Conservation (phyloP, 2,113 vertebrate genomes). For the Romanogobio albipinnatus region DNA sequence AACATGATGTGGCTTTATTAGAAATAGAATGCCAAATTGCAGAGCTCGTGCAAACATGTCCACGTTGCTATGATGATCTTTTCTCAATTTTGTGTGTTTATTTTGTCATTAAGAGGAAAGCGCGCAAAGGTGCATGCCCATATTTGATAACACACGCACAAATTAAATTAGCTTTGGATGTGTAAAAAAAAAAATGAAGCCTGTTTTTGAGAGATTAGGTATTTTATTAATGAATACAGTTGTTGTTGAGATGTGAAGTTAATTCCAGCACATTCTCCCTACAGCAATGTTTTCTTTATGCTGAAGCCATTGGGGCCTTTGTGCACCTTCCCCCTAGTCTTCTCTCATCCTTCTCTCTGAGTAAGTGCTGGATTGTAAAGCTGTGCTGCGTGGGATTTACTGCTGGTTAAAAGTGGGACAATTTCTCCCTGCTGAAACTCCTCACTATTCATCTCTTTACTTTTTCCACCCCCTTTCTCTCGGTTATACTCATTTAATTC, state of each 20-base stretch:
- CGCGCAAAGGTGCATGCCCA: not conserved
- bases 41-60: too few relatives aligned
- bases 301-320: conserved; percentile 19
- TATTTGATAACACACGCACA: not conserved
- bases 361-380: conserved; percentile 19
- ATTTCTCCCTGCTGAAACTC: conserved; percentile 44
- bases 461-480: conserved; percentile 9
- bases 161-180: not conserved
- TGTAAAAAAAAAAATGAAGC: not conserved
- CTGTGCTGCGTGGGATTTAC: conserved; percentile 33
- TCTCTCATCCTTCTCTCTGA: conserved; percentile 3
- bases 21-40: too few relatives aligned
- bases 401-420: conserved; percentile 44
- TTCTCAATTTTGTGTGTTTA: too few relatives aligned
- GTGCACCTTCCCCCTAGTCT: conserved; percentile 16
- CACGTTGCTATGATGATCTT: too few relatives aligned
- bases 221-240: conserved; percentile 12
- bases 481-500: conserved; percentile 11
- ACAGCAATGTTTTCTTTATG: conserved; percentile 1
- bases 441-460: conserved; percentile 18
- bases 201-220: not conserved
- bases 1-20: too few relatives aligned
- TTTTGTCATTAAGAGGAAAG: too few relatives aligned
- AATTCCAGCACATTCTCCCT: not conserved
- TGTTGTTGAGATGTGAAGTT: conserved; percentile 13